These are phyloP conservation scores for Chrysemys picta DNA, from an alignment of 2,113 vertebrate genomes.

Conservation along the genomic window DNA sequence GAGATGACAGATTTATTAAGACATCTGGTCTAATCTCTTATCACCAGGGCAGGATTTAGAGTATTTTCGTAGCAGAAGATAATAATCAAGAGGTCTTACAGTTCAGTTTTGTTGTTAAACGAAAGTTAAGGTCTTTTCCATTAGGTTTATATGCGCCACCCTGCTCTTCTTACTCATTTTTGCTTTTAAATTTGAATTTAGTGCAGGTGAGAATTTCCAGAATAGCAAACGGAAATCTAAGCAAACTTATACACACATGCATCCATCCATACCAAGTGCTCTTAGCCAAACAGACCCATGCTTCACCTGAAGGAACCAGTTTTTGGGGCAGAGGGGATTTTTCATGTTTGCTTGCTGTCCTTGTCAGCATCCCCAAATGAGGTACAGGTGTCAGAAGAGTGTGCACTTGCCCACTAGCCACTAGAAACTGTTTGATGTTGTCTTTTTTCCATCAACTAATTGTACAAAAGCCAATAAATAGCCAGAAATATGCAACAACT, in stretches of 20 bases:
- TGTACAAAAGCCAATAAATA: not conserved
- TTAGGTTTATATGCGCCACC: not conserved
- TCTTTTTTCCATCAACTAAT: not conserved
- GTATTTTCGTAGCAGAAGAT: not conserved
- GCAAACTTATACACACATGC: not conserved
- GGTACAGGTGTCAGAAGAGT: not conserved
- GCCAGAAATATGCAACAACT: not conserved
- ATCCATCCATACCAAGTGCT: no score
- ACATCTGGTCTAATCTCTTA: not conserved
- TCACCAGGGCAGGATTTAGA: not conserved
- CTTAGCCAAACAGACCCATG: not conserved
- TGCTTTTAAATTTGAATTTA: not conserved
- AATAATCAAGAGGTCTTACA: not conserved
- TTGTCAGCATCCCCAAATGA: not conserved
- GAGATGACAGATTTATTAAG: not conserved
- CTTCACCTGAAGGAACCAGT: not conserved
- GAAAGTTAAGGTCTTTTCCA: not conserved
- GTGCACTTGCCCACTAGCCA: not conserved
- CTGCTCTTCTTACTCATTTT: not conserved
- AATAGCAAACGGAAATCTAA: not conserved
- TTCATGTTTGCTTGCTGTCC: not conserved
- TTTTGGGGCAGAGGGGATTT: not conserved
- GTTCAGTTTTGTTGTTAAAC: not conserved
- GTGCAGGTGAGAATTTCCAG: not conserved
- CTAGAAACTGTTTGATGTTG: not conserved